phyloP scores from a whole-genome alignment of 2,113 vertebrate genomes.

The Halichoeres trimaculatus region DNA sequence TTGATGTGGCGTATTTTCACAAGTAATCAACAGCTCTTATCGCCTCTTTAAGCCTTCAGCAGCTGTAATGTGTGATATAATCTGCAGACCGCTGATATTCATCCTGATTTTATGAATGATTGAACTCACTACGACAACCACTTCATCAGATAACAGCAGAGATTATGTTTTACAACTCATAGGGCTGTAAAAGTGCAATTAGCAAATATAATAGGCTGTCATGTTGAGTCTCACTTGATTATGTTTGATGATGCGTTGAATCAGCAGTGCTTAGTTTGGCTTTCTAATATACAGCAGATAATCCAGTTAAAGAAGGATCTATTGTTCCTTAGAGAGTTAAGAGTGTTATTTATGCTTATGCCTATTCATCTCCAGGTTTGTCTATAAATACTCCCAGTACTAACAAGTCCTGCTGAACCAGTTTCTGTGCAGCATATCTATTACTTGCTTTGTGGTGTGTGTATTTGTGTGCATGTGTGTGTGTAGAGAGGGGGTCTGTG shows the following conservation, averaged over 20 bases:
- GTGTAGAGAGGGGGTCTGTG: background rate
- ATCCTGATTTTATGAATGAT: background rate
- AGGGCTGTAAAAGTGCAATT: slow-evolving; percentile 10
- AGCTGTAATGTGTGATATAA: background rate
- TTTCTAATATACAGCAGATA: background rate
- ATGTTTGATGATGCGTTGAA: slow-evolving; percentile 4
- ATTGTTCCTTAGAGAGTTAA: too few relatives aligned
- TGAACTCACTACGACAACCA: background rate
- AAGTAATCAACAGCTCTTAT: slow-evolving; percentile 58
- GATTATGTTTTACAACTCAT: background rate
- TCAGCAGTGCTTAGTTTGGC: background rate
- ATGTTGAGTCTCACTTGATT: background rate
- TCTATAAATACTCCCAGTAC: background rate
- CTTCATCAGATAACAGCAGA: background rate
- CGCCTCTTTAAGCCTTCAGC: slow-evolving; percentile 11
- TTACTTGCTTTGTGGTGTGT: background rate
- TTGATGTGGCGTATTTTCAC: background rate
- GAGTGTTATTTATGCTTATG: too few relatives aligned
- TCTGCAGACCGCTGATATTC: slow-evolving; percentile 20
- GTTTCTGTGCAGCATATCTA: slow-evolving; percentile 10
- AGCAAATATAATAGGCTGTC: background rate
- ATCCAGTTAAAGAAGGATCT: background rate
- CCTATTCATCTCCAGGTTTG: too few relatives aligned
- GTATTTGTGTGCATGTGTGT: slow-evolving; percentile 5
- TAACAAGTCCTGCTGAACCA: slow-evolving; percentile 14